Evolutionary conservation across 1,140 invertebrate genomes (phyloP).

Genomic region (Meloidogyne floridensis): DNA sequence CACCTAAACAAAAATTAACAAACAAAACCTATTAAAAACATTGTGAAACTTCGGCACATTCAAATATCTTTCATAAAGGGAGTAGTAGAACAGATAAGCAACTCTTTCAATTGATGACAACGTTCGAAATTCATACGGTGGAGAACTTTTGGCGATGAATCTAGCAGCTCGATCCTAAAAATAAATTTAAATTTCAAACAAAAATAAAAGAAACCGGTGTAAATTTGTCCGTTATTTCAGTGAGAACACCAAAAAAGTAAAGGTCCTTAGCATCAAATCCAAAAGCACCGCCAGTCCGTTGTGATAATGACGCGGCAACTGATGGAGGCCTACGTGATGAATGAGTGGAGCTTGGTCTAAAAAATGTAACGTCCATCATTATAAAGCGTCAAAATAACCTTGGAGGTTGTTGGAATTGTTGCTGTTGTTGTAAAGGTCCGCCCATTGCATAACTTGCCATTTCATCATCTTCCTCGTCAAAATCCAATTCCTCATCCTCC

Average conservation of each 20-base stretch:
- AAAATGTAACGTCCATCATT: not conserved
- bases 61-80: constrained; percentile 49
- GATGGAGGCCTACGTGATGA: constrained; percentile 21
- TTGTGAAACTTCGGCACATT: constrained; percentile 37
- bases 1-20: not conserved
- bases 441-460: constrained; percentile 12
- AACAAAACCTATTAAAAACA: constrained; percentile 44
- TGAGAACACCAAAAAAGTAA: constrained; percentile 29
- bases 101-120: constrained; percentile 45
- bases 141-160: constrained; percentile 26
- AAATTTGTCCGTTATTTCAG: constrained; percentile 28
- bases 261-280: constrained; percentile 22
- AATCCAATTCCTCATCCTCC: constrained; percentile 25
- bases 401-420: not conserved
- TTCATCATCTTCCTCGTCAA: constrained; percentile 30
- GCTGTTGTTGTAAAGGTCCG: not conserved
- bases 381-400: not conserved
- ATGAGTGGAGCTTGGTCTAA: constrained; percentile 15
- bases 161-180: constrained; percentile 23
- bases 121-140: constrained; percentile 74
- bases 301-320: constrained; percentile 2
- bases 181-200: not conserved
- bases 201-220: constrained; percentile 8
- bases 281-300: constrained; percentile 12
- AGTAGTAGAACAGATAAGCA: constrained; percentile 51